A percentile compares a stretch with the other conserved stretches of the same genome.
Evolutionary conservation across 2,888 invertebrate species (phyloP).

Genomic region (Antheraea assamensis): DNA sequence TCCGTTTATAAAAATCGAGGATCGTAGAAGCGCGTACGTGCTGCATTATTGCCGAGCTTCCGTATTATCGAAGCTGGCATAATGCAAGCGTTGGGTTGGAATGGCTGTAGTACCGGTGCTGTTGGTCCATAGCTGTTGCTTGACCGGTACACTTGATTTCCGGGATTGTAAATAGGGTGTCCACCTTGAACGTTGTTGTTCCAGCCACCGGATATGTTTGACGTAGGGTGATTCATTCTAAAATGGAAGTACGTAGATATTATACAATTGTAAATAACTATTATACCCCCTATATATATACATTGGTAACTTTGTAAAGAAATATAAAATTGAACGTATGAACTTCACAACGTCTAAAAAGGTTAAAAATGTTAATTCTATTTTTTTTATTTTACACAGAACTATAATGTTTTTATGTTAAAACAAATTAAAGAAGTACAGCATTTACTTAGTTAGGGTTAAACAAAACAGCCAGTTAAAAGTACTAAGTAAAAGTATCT

Average conservation of each 20-base stretch:
- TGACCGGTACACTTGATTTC: conserved; percentile 36
- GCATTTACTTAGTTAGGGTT: not conserved
- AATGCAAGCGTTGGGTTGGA: conserved; percentile 53
- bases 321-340: too few relatives aligned
- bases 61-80: conserved; percentile 52
- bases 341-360: too few relatives aligned
- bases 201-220: conserved; percentile 21
- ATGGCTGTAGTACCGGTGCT: conserved; percentile 24
- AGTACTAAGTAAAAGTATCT: not conserved
- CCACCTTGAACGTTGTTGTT: not conserved
- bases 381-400: too few relatives aligned
- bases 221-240: conserved; percentile 28
- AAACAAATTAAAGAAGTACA: too few relatives aligned
- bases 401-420: too few relatives aligned
- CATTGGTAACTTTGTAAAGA: not conserved
- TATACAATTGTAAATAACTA: not conserved
- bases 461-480: not conserved
- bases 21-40: conserved; percentile 32
- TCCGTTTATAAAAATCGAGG: conserved; percentile 11
- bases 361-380: too few relatives aligned
- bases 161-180: conserved; percentile 20
- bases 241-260: conserved; percentile 9
- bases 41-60: conserved; percentile 42
- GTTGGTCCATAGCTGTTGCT: conserved; percentile 44
- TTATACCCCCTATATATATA: not conserved